Percentiles rank a stretch among this genome's conserved stretches.
These are phyloP conservation scores for Nomia melanderi DNA, from an alignment of 1,140 invertebrate genomes.

Conservation along the genomic window DNA sequence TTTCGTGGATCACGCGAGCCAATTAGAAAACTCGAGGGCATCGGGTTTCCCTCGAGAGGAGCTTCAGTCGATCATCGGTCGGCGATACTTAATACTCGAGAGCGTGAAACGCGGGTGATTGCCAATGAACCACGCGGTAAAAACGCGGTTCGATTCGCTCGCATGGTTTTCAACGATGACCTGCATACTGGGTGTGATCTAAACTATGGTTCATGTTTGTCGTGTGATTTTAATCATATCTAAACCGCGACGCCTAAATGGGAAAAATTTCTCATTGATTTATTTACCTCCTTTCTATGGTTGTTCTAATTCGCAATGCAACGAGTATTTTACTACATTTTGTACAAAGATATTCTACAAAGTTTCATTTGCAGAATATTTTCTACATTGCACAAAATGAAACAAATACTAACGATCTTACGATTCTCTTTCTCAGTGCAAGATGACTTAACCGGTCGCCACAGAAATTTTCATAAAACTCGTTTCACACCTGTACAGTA, in stretches of 20 bases:
- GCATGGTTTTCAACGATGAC: neutral
- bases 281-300: no score
- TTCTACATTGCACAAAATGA: no score
- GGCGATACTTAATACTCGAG: constrained; percentile 40
- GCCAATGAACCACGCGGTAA: constrained; percentile 35
- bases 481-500: no score
- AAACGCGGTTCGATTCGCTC: constrained; percentile 29
- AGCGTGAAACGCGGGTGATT: constrained; percentile 30
- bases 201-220: neutral
- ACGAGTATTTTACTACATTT: no score
- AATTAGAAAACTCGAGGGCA: constrained; percentile 26
- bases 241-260: neutral
- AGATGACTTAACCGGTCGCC: no score
- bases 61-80: constrained; percentile 17
- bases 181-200: neutral
- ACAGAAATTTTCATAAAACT: no score
- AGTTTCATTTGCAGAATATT: no score
- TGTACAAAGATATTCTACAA: no score
- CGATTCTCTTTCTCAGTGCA: no score
- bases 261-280: neutral
- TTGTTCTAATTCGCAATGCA: no score
- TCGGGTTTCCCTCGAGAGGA: constrained; percentile 6
- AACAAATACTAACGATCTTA: no score
- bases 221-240: constrained; percentile 10
- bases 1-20: constrained; percentile 29